Evolutionary conservation across 2,888 invertebrate species (phyloP).

Genomic region (Antheraea assamensis): DNA sequence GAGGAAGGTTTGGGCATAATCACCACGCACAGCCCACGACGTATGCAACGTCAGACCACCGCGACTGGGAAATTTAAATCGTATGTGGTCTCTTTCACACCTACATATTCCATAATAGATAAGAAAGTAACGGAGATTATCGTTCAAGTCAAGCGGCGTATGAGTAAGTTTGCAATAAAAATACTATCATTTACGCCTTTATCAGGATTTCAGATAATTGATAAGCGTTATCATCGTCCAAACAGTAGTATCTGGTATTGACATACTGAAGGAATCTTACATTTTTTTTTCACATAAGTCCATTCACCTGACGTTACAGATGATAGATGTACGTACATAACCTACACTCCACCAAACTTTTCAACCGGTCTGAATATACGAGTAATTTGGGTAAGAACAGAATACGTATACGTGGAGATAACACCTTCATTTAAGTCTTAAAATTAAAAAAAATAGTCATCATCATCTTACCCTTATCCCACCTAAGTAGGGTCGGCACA

Average conservation of each 20-base stretch:
- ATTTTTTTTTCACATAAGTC: slow-evolving; percentile 20
- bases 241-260: slow-evolving; percentile 26
- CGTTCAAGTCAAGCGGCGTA: background rate
- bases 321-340: background rate
- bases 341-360: too few species aligned
- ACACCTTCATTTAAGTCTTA: too few species aligned
- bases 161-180: slow-evolving; percentile 14
- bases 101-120: background rate
- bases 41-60: too few species aligned
- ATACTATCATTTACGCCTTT: slow-evolving; percentile 17
- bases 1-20: too few species aligned
- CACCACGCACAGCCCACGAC: too few species aligned
- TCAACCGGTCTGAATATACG: too few species aligned
- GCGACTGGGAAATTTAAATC: too few species aligned
- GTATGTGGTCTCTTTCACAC: background rate
- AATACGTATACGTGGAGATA: too few species aligned
- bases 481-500: too few species aligned
- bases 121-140: background rate
- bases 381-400: too few species aligned
- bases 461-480: too few species aligned
- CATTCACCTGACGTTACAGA: slow-evolving; percentile 13
- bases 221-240: slow-evolving; percentile 23
- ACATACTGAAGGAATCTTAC: slow-evolving; percentile 19
- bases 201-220: slow-evolving; percentile 21
- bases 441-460: too few species aligned